Evolutionary conservation across 2,113 vertebrate species (phyloP).

Genomic region (Catagonus wagneri): DNA sequence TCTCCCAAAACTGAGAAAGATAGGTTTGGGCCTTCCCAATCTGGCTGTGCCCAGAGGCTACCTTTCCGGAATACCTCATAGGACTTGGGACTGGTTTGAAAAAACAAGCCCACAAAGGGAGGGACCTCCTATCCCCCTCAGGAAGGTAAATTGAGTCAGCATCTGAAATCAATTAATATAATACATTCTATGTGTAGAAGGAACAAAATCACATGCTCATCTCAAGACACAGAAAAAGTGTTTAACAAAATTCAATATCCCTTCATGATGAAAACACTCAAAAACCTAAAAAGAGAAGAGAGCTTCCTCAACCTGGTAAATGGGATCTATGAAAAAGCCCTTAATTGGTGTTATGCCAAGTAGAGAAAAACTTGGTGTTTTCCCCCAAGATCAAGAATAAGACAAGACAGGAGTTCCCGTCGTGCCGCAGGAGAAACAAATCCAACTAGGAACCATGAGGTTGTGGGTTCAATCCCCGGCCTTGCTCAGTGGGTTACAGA

Average conservation of each 20-base stretch:
- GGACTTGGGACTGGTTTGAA: background rate
- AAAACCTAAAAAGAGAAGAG: background rate
- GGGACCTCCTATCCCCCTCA: background rate
- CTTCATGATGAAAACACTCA: background rate
- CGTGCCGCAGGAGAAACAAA: no score
- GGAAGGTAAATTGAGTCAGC: background rate
- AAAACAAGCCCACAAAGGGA: background rate
- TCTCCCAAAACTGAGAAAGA: background rate
- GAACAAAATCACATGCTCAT: background rate
- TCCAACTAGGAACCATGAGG: no score
- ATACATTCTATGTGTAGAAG: background rate
- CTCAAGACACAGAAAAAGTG: background rate
- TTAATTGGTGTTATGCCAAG: background rate
- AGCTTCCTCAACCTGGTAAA: background rate
- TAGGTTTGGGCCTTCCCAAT: background rate
- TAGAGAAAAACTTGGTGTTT: background rate
- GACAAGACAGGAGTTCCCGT: background rate
- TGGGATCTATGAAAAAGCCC: background rate
- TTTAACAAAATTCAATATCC: background rate
- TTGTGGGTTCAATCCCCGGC: no score
- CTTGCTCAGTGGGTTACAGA: no score
- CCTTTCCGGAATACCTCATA: background rate
- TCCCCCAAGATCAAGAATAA: background rate
- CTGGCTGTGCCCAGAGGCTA: background rate
- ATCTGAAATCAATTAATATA: background rate